Evolutionary conservation across 2,888 invertebrate species (phyloP), one percentile per base, ranked within the genome.

Genomic region (Leucophenga maculata): DNA sequence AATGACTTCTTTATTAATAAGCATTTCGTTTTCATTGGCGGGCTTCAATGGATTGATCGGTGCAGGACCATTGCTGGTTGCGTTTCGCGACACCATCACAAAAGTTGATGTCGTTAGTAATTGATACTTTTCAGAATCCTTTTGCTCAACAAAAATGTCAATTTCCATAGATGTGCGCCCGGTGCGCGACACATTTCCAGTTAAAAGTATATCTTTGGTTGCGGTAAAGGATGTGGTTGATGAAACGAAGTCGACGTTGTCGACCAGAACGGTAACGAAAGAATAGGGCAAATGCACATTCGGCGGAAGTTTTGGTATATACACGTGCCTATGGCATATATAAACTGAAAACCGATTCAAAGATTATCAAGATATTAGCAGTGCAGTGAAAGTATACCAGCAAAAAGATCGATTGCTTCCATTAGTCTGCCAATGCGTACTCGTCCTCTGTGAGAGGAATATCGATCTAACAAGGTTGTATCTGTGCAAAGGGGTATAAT

Each of bases 331-430:
- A 86, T 93, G 92, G 64, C 92, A 91, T 39, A 93, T 90, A 90
- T 92, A 92, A n/a, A 93, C 94, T 92, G 83, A 54, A 90, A 89
- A 14, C 62, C 57, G 13, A n/a, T 67, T 48, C 50, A 32, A 18
- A 31, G 1, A 44, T 46, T 13, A 91, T 9, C 91, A 20, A 52
- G 1, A 44, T 39, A 39, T 11, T 39, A 39, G 55, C 26, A 26
- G 26, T 26, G 4, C 14, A 48, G 46, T 39, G 4, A 3, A 8
- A 6, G 39, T 9, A 39, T 87, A 93, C 93, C 93, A 72, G 94
- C 93, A 89, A 94, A 93, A 68, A 93, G 90, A 85, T 95, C 94
- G 89, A 95, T 90, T 81, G 94, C 94, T 88, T 95, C 94, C 85
- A 94, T 88, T 6, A 95, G 88, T 68, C 94, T 88, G 0, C 94